These are phyloP conservation scores for Osmerus mordax DNA, from an alignment of 2,113 vertebrate species.

Conservation along the genomic window DNA sequence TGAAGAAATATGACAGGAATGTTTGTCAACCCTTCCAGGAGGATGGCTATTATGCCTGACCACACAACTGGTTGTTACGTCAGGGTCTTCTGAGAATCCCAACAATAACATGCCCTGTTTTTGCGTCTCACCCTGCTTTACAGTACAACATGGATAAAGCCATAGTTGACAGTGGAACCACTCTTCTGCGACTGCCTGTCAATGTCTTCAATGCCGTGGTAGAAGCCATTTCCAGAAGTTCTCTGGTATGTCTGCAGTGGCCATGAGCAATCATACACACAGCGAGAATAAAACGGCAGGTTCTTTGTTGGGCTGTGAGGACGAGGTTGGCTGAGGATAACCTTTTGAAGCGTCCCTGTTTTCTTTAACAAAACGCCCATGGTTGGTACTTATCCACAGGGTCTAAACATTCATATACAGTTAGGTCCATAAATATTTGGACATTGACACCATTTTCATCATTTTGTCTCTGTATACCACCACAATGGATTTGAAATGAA, in stretches of 20 bases:
- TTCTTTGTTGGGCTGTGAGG: too few relatives aligned
- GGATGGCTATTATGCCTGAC: background rate
- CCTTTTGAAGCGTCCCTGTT: too few relatives aligned
- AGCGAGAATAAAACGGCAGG: constrained; percentile 1
- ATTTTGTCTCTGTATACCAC: too few relatives aligned
- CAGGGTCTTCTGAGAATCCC: constrained; percentile 30
- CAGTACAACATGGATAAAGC: constrained; percentile 97
- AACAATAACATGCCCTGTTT: background rate
- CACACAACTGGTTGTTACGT: constrained; percentile 24
- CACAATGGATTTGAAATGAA: too few relatives aligned
- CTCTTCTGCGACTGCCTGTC: constrained; percentile 87
- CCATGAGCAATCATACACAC: constrained; percentile 43
- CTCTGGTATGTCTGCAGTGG: constrained; percentile 76
- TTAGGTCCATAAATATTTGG: too few relatives aligned
- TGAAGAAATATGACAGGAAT: constrained; percentile 2
- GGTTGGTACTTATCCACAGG: background rate
- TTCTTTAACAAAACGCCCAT: too few relatives aligned
- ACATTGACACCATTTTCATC: too few relatives aligned
- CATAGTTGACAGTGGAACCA: constrained; percentile 97
- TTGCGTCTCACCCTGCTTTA: constrained; percentile 14
- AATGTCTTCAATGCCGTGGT: constrained; percentile 90
- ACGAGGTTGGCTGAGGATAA: too few relatives aligned
- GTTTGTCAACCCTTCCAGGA: constrained; percentile 28
- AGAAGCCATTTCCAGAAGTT: constrained; percentile 80
- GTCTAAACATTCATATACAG: background rate